Evolutionary conservation across 2,797 vertebrate species (phyloP), one percentile per base, ranked within the genome.

Genomic region (Tangara arthus): DNA sequence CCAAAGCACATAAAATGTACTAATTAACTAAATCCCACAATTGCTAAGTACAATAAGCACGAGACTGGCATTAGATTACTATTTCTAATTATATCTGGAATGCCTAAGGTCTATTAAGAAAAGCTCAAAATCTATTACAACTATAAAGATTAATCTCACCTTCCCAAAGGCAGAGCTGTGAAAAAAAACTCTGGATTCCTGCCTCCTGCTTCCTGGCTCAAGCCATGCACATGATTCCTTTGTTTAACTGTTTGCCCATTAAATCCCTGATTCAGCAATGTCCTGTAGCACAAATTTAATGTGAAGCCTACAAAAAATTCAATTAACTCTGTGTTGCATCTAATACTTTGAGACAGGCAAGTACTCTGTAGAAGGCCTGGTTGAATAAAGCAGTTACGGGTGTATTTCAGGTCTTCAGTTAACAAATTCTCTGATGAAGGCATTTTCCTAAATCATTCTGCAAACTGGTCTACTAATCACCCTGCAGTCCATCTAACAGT

Each of bases 21-120:
- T 94, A 96, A 95, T 96, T 94, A 97, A 88, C 81, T 90, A 94
- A 94, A 88, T 88, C 64, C 87, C 73, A 94, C 73, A 70, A 88
- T 53, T 90, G 37, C 82, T 60, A 93, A 91, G 80, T 90, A 79
- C 71, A 88, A 66, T 84, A 75, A 93, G 60, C 15, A 82, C 0
- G 4, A 86, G 52, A 60, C 70, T 88, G 91, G 60, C 85, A 70
- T 86, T 95, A 93, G 66, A 94, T 96, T 94, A 87, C 63, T 90
- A 82, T 78, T 96, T 96, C 96, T 93, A 93, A 96, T 96, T 94
- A 91, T 94, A 93, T 72, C 80, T 59, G 55, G 15, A 63, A 52
- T 88, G 93, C 94, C 93, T 90, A 84, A 90, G 89, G 89, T 96
- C 75, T 83, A 57, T 82, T 80, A 95, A 82, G 41, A 47, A 93